Percentiles rank a stretch among this genome's conserved stretches.
These are phyloP conservation scores for Pogonus chalceus DNA, from an alignment of 1,140 invertebrate genomes.

Conservation along the genomic window DNA sequence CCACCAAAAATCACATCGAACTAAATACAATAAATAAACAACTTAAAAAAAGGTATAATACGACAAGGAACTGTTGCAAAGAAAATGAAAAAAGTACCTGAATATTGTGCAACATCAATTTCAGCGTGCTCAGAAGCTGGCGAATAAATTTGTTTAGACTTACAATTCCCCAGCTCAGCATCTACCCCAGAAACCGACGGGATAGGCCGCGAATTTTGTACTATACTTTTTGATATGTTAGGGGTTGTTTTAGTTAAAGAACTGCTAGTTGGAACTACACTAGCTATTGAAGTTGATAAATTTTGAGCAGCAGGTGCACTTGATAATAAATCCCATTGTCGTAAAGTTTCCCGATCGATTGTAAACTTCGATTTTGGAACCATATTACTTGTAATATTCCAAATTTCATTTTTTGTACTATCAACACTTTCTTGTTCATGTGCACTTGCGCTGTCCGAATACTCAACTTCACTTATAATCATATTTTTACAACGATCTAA, in stretches of 20 bases:
- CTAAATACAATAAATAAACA: not conserved
- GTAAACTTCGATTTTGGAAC: slow-evolving; percentile 41
- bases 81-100: slow-evolving; percentile 28
- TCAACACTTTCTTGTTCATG: slow-evolving; percentile 27
- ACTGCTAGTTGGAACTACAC: slow-evolving; percentile 41
- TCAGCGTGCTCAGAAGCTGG: slow-evolving; percentile 31
- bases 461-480: slow-evolving; percentile 30
- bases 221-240: too few species aligned
- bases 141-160: too few species aligned
- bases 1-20: slow-evolving; percentile 1
- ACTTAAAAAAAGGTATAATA: slow-evolving; percentile 12
- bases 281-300: slow-evolving; percentile 28
- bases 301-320: slow-evolving; percentile 45
- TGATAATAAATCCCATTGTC: slow-evolving; percentile 79
- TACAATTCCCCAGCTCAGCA: slow-evolving; percentile 28
- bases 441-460: slow-evolving; percentile 44
- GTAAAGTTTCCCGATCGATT: slow-evolving; percentile 71
- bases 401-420: slow-evolving; percentile 18
- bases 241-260: too few species aligned
- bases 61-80: not conserved
- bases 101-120: slow-evolving; percentile 28
- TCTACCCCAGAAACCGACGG: slow-evolving; percentile 37
- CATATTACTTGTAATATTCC: slow-evolving; percentile 21
- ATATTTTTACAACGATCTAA: slow-evolving; percentile 34
- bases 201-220: too few species aligned